phyloP scores from a whole-genome alignment of 2,888 invertebrate genomes.

The Phytoseiulus persimilis region DNA sequence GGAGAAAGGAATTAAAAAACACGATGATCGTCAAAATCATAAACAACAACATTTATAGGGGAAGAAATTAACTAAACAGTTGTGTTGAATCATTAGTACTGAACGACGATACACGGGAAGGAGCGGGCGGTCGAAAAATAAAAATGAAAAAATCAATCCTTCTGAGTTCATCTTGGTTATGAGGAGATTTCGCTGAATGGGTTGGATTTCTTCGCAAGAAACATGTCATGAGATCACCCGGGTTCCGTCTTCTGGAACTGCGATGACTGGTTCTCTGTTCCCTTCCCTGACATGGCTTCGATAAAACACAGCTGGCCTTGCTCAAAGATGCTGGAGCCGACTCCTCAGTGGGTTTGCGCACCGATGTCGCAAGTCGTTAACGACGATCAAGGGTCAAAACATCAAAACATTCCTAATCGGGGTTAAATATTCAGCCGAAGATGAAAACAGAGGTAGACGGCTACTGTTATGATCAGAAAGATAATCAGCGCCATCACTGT shows the following conservation, averaged over 20 bases:
- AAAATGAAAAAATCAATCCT: not conserved
- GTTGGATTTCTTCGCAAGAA: not conserved
- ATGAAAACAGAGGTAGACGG: not conserved
- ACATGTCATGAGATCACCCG: no score
- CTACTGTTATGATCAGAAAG: not conserved
- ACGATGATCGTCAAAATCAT: not conserved
- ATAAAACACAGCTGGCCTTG: no score
- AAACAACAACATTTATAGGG: not conserved
- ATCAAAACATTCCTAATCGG: not conserved
- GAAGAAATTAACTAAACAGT: not conserved
- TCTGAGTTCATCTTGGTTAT: not conserved
- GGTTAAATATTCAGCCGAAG: not conserved
- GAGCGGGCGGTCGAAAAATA: not conserved
- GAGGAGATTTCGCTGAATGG: not conserved
- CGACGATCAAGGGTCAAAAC: no score
- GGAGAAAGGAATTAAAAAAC: not conserved
- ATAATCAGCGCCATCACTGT: not conserved
- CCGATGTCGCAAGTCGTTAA: no score
- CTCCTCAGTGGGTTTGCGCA: no score
- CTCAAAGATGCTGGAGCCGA: no score
- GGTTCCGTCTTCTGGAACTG: no score
- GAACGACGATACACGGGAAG: not conserved
- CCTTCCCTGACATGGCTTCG: no score
- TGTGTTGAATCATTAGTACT: not conserved
- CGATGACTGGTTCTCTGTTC: no score